Evolutionary conservation across 2,797 vertebrate genomes (phyloP), one percentile per base, ranked within the genome.

Genomic region (Percopsis omiscomaycus): DNA sequence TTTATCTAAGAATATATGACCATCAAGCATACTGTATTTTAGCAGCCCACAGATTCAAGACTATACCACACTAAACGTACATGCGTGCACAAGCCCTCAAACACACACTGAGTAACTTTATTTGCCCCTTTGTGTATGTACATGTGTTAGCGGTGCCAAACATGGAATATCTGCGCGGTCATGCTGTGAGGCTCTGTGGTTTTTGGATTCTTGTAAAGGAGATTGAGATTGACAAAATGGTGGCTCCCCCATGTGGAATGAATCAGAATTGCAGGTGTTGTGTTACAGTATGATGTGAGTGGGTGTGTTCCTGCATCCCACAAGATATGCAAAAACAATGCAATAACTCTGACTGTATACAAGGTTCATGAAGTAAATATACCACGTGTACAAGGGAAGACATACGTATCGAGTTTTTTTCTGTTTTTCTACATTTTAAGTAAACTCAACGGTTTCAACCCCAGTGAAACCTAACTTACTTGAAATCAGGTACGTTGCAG

Each of bases 261-360:
- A 71, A 81, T 66, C 69, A 69, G 68, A 56, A 61, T 62, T 79
- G 69, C 73, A 32, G 52, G 37, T 64, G 78, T 84, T 80, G 66
- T 81, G 80, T 78, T 84, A 77, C 75, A 77, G 81, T 48, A 16
- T 14, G 37, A 42, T 78, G 79, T 68, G 73, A 82, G 89, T 92
- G 86, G 85, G 76, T 84, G 75, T 59, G 60, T 45, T 73, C 71
- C 77, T 83, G 84, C 91, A 94, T 94, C 94, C 94, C 94, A 96
- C 96, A 95, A 97, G 95, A 97, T 98, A 98, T 98, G 96, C 96
- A 98, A 98, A 98, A 96, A 95, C 95, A 97, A 98, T 97, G 96
- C 96, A 98, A 98, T 98, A 98, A 95, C 92, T 89, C 92, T 93
- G 94, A 96, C 93, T 90, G 95, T 96, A 93, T 92, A 84, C 79